Evolutionary conservation across 2,113 vertebrate species (phyloP).

Genomic region (Rhea pennata): DNA sequence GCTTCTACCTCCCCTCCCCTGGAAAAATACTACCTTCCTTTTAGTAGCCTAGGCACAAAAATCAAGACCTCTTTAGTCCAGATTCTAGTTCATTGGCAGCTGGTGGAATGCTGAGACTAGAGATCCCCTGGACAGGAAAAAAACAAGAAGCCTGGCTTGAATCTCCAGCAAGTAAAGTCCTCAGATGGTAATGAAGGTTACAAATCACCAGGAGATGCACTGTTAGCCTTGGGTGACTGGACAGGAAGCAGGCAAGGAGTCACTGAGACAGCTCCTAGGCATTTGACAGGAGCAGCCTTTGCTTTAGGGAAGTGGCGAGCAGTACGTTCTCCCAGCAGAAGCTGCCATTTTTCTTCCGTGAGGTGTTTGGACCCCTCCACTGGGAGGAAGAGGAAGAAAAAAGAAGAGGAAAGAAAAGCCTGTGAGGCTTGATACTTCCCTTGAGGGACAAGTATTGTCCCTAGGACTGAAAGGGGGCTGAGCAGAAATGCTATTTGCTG

Average conservation of each 20-base stretch:
- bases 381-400: not conserved
- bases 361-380: not conserved
- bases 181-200: not conserved
- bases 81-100: too few relatives aligned
- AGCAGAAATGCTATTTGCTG: not conserved
- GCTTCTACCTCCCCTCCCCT: not conserved
- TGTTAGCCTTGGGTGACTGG: not conserved
- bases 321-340: not conserved
- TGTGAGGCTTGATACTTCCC: not conserved
- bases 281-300: not conserved
- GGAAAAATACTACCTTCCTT: not conserved
- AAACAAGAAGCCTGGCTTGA: not conserved
- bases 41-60: not conserved
- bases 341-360: not conserved
- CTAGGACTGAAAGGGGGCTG: not conserved
- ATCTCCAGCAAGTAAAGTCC: not conserved
- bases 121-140: not conserved
- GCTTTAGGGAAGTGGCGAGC: not conserved
- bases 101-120: not conserved
- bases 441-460: not conserved
- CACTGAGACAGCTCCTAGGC: not conserved
- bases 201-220: not conserved
- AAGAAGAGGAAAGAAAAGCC: not conserved
- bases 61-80: not conserved
- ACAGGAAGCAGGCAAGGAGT: rapidly evolving